Conservation (phyloP, 1,140 invertebrate species). For the Macrobrachium rosenbergii region DNA sequence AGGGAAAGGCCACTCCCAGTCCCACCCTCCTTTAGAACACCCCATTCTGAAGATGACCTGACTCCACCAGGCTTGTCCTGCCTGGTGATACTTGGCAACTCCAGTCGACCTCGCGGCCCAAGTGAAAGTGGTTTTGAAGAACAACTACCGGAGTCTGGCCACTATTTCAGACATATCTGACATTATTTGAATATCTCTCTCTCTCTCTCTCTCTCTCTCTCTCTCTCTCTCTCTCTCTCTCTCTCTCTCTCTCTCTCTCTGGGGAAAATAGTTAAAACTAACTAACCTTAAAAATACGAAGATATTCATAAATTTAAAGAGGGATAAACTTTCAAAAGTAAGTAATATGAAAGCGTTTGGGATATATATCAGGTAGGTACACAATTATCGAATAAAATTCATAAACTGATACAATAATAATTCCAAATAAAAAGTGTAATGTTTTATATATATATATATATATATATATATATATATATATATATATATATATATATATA, state of each 20-base stretch:
- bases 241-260: slow-evolving; percentile 10
- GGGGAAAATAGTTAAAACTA: too few species aligned
- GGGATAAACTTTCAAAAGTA: not conserved
- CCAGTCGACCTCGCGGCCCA: not conserved
- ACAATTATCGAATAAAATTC: not conserved
- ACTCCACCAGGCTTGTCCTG: too few species aligned
- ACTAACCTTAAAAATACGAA: not conserved
- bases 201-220: slow-evolving; percentile 29
- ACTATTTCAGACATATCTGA: not conserved
- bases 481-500: not conserved
- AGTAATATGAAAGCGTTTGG: too few species aligned
- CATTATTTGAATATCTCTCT: slow-evolving; percentile 9
- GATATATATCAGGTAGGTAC: too few species aligned
- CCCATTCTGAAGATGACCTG: too few species aligned
- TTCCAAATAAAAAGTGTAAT: too few species aligned
- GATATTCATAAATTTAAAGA: too few species aligned
- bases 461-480: not conserved
- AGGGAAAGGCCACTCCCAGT: too few species aligned
- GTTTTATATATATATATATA: slow-evolving; percentile 2
- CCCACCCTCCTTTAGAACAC: too few species aligned
- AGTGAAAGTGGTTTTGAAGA: not conserved
- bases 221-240: slow-evolving; percentile 42
- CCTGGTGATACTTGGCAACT: too few species aligned
- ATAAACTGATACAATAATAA: not conserved
- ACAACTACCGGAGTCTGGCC: not conserved